phyloP scores from a whole-genome alignment of 2,888 invertebrate species.

The Diaphora mendica region DNA sequence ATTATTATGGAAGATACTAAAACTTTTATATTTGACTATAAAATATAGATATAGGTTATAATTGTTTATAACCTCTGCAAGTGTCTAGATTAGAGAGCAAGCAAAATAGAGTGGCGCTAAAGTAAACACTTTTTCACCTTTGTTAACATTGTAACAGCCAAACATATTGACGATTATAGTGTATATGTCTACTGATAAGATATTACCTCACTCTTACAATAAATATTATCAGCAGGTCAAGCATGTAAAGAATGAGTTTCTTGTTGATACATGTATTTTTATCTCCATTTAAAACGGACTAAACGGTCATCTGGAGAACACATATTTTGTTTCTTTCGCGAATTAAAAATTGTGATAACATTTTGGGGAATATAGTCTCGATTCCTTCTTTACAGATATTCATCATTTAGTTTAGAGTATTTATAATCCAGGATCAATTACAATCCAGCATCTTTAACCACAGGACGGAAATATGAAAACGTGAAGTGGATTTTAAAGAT shows the following conservation, averaged over 20 bases:
- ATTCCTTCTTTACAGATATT: not conserved
- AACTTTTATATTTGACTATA: not conserved
- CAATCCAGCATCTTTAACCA: too few species aligned
- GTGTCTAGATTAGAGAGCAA: not conserved
- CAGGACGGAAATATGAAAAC: not conserved
- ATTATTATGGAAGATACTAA: not conserved
- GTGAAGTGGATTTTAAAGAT: too few species aligned
- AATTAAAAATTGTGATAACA: not conserved
- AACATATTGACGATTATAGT: not conserved
- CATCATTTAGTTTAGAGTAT: too few species aligned
- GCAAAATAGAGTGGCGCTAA: not conserved
- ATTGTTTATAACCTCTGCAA: not conserved
- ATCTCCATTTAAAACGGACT: not conserved
- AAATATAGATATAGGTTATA: not conserved
- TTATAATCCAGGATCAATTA: too few species aligned
- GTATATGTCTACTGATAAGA: conserved; percentile 13
- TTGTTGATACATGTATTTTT: conserved; percentile 7
- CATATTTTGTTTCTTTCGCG: not conserved
- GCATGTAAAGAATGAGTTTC: conserved; percentile 22
- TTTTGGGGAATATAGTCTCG: not conserved
- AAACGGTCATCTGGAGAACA: not conserved
- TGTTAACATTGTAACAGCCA: conserved; percentile 3
- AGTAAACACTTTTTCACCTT: not conserved
- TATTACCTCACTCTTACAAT: conserved; percentile 45
- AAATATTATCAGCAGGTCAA: conserved; percentile 59